These are phyloP conservation scores for Apteryx owenii DNA, from an alignment of 2,113 vertebrate genomes.

Conservation along the genomic window DNA sequence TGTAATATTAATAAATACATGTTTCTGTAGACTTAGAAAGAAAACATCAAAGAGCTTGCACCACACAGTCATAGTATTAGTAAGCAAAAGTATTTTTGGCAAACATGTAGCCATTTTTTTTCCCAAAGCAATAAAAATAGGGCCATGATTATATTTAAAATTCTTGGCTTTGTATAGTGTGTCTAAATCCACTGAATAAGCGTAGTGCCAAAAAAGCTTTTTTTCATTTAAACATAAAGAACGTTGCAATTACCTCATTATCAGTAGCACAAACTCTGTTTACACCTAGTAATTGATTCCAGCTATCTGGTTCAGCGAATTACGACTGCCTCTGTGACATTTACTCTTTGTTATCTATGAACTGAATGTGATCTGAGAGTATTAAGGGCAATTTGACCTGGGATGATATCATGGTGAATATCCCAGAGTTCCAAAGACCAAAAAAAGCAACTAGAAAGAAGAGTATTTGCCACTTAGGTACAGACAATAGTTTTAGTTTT, in stretches of 20 bases:
- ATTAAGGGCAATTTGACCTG: neutral
- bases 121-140: neutral
- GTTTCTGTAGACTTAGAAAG: neutral
- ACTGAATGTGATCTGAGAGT: neutral
- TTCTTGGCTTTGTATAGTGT: neutral
- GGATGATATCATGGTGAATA: neutral
- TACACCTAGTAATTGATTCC: neutral
- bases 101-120: neutral
- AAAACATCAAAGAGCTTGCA: conserved; percentile 8
- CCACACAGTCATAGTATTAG: neutral
- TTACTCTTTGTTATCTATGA: neutral
- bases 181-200: neutral
- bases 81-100: neutral
- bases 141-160: neutral
- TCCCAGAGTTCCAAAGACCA: neutral
- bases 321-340: neutral
- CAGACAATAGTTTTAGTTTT: neutral
- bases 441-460: neutral
- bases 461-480: neutral
- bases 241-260: neutral
- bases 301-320: neutral
- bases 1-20: neutral
- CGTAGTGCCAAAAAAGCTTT: neutral
- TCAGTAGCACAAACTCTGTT: neutral
- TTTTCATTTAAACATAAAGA: neutral